Conservation (phyloP, 2,797 vertebrate genomes). For the Choloepus didactylus region DNA sequence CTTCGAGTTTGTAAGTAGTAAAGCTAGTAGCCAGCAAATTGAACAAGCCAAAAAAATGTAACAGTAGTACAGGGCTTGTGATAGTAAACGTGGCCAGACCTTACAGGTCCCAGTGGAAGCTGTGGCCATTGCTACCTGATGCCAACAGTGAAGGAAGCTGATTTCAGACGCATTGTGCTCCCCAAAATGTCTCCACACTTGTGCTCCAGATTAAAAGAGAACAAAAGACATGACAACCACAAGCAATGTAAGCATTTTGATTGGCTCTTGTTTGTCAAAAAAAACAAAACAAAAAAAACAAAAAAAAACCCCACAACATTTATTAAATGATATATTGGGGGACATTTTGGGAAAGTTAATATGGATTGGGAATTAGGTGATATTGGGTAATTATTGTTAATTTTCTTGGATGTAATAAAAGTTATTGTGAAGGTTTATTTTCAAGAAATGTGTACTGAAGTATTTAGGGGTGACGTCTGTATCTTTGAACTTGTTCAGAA, state of each 20-base stretch:
- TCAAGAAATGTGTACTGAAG: neutral
- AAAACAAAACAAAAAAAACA: neutral
- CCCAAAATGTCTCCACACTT: neutral
- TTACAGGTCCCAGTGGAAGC: neutral
- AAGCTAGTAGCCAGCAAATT: neutral
- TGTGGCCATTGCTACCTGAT: accelerated
- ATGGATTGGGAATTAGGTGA: neutral
- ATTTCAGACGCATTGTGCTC: neutral
- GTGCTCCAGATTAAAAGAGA: neutral
- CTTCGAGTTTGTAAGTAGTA: neutral
- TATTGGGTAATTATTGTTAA: neutral
- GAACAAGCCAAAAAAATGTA: neutral
- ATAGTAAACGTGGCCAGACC: neutral
- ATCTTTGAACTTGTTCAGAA: neutral
- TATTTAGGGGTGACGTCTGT: neutral
- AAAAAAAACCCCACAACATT: too few species aligned
- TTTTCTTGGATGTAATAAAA: conserved; percentile 21
- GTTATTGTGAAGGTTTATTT: neutral
- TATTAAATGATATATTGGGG: neutral
- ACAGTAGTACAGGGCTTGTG: neutral
- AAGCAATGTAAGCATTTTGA: neutral
- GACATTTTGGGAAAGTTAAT: neutral
- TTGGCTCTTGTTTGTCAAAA: neutral
- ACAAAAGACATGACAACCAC: neutral
- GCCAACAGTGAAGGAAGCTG: neutral